These are phyloP conservation scores for Pangasius djambal DNA, from an alignment of 2,797 vertebrate genomes.

Conservation along the genomic window DNA sequence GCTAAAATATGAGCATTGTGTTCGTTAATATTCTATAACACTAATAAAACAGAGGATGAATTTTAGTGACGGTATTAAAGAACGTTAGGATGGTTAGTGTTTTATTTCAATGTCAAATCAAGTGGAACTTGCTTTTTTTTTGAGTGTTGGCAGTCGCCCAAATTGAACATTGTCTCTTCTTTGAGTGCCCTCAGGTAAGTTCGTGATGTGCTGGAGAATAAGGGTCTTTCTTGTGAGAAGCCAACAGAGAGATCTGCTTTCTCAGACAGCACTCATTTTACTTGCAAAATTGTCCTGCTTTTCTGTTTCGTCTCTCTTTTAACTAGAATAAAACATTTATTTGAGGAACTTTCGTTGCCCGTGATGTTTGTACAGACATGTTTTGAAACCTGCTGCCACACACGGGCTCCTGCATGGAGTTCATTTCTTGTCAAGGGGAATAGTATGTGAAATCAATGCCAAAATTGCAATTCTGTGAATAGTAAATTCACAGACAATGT, in stretches of 20 bases:
- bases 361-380: neutral
- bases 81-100: neutral
- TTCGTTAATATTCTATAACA: slow-evolving; percentile 17
- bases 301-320: neutral
- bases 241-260: slow-evolving; percentile 14
- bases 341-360: slow-evolving; percentile 1
- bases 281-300: slow-evolving; percentile 28
- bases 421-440: neutral
- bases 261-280: slow-evolving; percentile 31
- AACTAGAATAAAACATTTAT: slow-evolving; percentile 13
- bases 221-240: slow-evolving; percentile 19
- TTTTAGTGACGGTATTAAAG: neutral
- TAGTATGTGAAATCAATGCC: neutral
- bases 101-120: slow-evolving; percentile 74
- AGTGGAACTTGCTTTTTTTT: slow-evolving; percentile 63
- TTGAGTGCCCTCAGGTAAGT: slow-evolving; percentile 63
- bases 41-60: neutral
- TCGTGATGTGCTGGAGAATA: slow-evolving; percentile 22
- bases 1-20: neutral
- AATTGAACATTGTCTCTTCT: slow-evolving; percentile 62
- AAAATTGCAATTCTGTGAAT: neutral
- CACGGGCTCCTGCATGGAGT: neutral
- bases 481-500: neutral
- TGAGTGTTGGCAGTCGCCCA: slow-evolving; percentile 68
- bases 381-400: neutral